Evolutionary conservation across 2,113 vertebrate genomes (phyloP), one percentile per base, ranked within the genome.

Genomic region (Vombatus ursinus): DNA sequence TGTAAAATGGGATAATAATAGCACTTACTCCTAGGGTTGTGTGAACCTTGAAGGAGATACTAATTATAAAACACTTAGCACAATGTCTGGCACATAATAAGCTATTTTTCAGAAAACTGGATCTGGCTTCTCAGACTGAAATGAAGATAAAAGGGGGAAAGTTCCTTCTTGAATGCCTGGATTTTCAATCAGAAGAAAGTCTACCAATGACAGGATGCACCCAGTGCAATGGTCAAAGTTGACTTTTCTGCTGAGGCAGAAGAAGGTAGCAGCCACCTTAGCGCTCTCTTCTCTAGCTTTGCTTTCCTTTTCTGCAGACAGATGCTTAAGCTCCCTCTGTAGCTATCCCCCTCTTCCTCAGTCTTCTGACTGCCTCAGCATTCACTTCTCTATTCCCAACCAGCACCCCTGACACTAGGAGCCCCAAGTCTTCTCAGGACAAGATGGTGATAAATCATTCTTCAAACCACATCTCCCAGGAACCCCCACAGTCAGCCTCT

Each of bases 381-480:
- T 44, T 44, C 37, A 37, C 37, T 77, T n/a, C 37, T 77, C 14
- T 37, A 77, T 19, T 68, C 61, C 37, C 37, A 16, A 68, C 19
- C 7, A 44, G 14, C 5, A 28, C 19, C 7, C 8, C n/a, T 7
- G 5, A 4, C 6, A 3, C n/a, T 8, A 23, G n/a, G n/a, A 8
- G 16, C 5, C n/a, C n/a, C 37, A 44, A 44, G 68, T 84, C 68
- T 84, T 44, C 19, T 44, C 68, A 44, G n/a, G 16, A 19, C 37
- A 22, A 84, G n/a, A 84, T 84, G n/a, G 23, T 44, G n/a, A 23
- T 44, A 23, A 84, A n/a, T 44, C 4, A n/a, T 84, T 84, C 37
- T 84, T 84, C 68, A 19, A 77, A n/a, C 37, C 16, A 44, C 68
- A 44, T 84, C 16, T 44, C 68, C 37, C 37, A 44, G 6, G 37